phyloP scores from a whole-genome alignment of 1,140 invertebrate species.

The Caenorhabditis brenneri region DNA sequence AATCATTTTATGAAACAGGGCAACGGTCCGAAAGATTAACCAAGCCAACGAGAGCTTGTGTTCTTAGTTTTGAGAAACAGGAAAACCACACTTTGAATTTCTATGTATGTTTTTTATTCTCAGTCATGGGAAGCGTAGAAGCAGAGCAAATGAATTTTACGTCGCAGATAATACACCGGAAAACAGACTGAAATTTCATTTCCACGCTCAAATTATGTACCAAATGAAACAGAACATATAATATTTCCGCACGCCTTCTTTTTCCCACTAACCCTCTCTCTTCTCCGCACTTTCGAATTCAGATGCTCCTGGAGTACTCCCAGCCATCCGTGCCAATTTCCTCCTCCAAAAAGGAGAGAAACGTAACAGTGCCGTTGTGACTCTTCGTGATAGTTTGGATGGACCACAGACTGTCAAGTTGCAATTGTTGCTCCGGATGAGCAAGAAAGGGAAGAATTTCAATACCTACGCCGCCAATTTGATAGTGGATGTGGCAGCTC shows the following conservation, averaged over 20 bases:
- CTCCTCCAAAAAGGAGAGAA: slow-evolving; percentile 69
- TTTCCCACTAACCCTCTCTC: not conserved
- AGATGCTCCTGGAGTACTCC: slow-evolving; percentile 59
- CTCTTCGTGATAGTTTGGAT: slow-evolving; percentile 68
- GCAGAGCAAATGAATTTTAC: too few relatives aligned
- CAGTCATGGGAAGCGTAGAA: too few relatives aligned
- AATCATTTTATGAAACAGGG: too few relatives aligned
- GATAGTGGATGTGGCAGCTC: slow-evolving; percentile 63
- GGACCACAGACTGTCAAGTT: slow-evolving; percentile 65
- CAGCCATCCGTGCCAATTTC: slow-evolving; percentile 66
- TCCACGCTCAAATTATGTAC: too few relatives aligned
- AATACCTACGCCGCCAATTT: slow-evolving; percentile 70
- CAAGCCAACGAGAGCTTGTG: too few relatives aligned
- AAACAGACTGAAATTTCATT: too few relatives aligned
- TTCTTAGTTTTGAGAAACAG: too few relatives aligned
- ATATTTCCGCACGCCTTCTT: not conserved
- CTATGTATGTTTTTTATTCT: too few relatives aligned
- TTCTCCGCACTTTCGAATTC: slow-evolving; percentile 39
- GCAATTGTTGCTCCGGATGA: slow-evolving; percentile 59
- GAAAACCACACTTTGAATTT: too few relatives aligned
- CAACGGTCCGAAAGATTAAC: too few relatives aligned
- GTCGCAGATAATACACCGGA: too few relatives aligned
- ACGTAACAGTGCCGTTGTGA: slow-evolving; percentile 68
- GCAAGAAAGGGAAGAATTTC: slow-evolving; percentile 59
- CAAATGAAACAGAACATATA: too few relatives aligned